Evolutionary conservation across 30 jellyfish, hydroid and myxozoan genomes (phyloP), one percentile per base, ranked within the genome.

Genomic region (Hydractinia echinata): DNA sequence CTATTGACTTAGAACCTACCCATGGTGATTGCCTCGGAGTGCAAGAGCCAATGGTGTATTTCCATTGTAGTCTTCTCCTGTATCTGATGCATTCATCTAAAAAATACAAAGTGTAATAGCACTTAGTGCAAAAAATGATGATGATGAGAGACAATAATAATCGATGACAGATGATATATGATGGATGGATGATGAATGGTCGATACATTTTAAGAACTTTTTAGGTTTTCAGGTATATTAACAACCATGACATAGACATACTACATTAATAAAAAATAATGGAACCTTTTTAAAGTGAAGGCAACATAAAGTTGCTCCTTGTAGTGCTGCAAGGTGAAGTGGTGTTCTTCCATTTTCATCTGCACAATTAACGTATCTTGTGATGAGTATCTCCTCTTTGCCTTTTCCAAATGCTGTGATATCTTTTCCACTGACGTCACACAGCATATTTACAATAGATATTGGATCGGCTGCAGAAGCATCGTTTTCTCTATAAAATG

Each of bases 1-100:
- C 48, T 51, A 7, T n/a, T 7, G 72, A 4, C 20, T 1, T 9
- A 48, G 4, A 13, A 60, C 77, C 53, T 78, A 85, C 94, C 87
- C 83, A 51, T 69, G 87, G 44, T 85, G 87, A 14, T 73, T 79
- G 30, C 79, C 61, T n/a, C 83, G 76, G 11, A 86, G 18, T 10
- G 95, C 88, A 18, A 86, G 73, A 6, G 95, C 64, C 54, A 86
- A 15, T 8, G 95, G 95, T 16, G 89, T 13, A 53, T 86, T 86
- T 3, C 95, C 95, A 67, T 86, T 68, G 7, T 8, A 48, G 54
- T 86, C 95, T 14, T 19, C 50, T 7, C 10, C 52, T 50, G 52
- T 15, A 13, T 51, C 52, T 5, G 66, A 15, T 53, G 95, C 86
- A 20, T 86, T 85, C 39, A 30, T 62, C 95, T 86, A 71, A 20